Evolutionary conservation across 2,113 vertebrate genomes (phyloP).

Genomic region (Rhabdornis inornatus): DNA sequence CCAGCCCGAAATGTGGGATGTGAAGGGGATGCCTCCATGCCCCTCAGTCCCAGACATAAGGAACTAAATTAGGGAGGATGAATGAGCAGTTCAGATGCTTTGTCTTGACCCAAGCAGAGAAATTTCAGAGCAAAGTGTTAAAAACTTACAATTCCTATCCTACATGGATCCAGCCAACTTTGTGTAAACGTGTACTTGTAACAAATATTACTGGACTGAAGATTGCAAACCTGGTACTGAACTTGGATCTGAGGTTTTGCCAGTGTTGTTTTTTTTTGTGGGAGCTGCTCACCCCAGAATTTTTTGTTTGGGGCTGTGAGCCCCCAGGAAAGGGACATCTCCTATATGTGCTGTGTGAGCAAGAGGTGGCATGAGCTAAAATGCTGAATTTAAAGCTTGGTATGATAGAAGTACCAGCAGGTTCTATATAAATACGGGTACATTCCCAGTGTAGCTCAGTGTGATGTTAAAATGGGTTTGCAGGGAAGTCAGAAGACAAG

Average conservation of each 20-base stretch:
- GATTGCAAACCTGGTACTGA: not conserved
- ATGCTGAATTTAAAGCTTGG: not conserved
- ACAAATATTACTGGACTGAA: not conserved
- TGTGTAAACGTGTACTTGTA: not conserved
- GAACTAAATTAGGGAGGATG: not conserved
- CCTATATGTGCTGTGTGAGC: fast-evolving
- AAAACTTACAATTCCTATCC: not conserved
- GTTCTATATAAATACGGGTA: not conserved
- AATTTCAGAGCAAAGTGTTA: not conserved
- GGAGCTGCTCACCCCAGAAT: not conserved
- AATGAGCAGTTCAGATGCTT: not conserved
- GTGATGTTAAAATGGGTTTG: not conserved
- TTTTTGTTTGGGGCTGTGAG: not conserved
- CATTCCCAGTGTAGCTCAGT: not conserved
- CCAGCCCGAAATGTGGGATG: not conserved
- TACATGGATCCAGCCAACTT: not conserved
- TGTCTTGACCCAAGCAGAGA: not conserved
- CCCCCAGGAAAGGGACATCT: not conserved
- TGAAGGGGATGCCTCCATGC: not conserved
- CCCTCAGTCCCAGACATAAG: not conserved
- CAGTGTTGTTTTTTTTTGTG: not conserved
- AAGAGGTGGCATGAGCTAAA: not conserved
- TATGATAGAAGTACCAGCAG: not conserved
- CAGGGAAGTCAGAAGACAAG: not conserved
- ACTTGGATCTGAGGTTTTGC: not conserved